Conservation (phyloP, 1,140 invertebrate genomes). For the Saccostrea cuccullata region DNA sequence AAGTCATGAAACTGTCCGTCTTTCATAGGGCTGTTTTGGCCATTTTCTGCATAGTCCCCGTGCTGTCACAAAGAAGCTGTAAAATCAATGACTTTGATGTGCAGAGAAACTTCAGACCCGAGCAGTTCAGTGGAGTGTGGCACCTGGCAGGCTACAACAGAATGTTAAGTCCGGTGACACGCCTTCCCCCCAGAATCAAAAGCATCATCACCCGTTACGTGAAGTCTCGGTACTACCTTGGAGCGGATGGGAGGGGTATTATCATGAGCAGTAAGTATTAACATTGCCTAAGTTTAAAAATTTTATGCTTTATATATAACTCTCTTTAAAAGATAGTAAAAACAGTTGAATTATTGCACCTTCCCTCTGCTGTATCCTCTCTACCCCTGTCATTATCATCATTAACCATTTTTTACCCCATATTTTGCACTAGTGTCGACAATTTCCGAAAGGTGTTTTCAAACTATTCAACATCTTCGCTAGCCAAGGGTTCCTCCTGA, state of each 20-base stretch:
- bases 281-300: neutral
- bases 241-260: neutral
- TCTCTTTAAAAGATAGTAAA: too few relatives aligned
- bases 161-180: neutral
- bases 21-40: neutral
- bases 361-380: too few relatives aligned
- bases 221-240: neutral
- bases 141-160: neutral
- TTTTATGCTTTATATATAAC: too few relatives aligned
- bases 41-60: neutral
- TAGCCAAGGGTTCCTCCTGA: too few relatives aligned
- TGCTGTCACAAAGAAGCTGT: neutral
- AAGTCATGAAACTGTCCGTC: neutral
- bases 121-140: slow-evolving; percentile 7
- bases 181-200: neutral
- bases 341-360: too few relatives aligned
- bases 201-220: neutral
- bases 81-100: slow-evolving; percentile 9
- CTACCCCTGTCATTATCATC: too few relatives aligned
- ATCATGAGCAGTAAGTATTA: neutral
- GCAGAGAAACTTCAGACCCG: neutral
- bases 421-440: too few relatives aligned
- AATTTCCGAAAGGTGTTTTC: too few relatives aligned
- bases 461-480: too few relatives aligned
- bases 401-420: too few relatives aligned